These are phyloP conservation scores for Catonia carolina DNA, from an alignment of 2,888 invertebrate species.

Conservation along the genomic window DNA sequence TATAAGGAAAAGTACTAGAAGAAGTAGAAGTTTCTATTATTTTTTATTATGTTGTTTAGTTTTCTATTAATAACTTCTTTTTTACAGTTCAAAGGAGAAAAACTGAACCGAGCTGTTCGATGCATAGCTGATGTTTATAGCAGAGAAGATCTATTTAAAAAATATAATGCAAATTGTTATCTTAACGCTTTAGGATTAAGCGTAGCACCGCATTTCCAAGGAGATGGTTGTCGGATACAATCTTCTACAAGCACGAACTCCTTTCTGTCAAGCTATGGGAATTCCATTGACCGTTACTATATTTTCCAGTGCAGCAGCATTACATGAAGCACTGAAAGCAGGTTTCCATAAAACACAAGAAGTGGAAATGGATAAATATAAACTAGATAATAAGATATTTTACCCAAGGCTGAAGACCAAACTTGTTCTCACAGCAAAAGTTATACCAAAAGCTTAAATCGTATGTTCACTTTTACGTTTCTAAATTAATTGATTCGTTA, in stretches of 20 bases:
- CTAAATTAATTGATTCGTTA: no score
- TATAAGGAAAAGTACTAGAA: no score
- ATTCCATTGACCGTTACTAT: neutral
- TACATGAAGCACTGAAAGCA: neutral
- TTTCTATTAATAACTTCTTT: no score
- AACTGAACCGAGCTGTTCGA: no score
- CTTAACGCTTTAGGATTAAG: neutral
- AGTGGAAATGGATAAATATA: neutral
- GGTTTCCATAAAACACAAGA: neutral
- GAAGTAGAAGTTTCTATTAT: no score
- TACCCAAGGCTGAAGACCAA: neutral
- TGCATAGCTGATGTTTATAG: neutral
- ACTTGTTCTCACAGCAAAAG: neutral
- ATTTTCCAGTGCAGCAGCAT: neutral
- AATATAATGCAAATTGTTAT: neutral
- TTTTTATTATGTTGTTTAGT: no score
- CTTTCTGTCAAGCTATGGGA: neutral
- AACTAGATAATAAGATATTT: neutral
- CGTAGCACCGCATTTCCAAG: neutral
- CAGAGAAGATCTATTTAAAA: neutral
- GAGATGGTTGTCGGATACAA: slow-evolving; percentile 7
- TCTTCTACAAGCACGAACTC: neutral
- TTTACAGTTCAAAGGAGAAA: no score
- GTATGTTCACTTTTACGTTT: no score
- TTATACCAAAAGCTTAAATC: neutral